phyloP scores from a whole-genome alignment of 2,797 vertebrate species.

The Carcharodon carcharias region DNA sequence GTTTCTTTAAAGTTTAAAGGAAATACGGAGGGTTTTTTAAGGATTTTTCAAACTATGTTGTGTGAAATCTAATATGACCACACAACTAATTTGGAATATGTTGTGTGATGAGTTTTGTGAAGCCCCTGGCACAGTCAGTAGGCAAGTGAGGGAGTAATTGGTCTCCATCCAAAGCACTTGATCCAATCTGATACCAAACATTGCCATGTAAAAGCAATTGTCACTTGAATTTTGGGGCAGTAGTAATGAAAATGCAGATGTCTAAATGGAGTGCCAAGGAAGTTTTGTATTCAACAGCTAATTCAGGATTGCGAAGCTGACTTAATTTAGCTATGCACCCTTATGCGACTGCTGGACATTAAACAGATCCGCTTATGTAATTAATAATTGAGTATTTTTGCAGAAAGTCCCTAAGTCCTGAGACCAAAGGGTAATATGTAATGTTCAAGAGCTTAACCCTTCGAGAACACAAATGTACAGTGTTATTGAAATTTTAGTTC shows the following conservation, averaged over 20 bases:
- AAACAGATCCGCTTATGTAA: slow-evolving; percentile 8
- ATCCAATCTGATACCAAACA: background rate
- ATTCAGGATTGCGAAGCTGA: slow-evolving; percentile 9
- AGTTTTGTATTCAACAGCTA: background rate
- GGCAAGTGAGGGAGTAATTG: background rate
- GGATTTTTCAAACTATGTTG: background rate
- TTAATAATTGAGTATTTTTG: slow-evolving; percentile 9
- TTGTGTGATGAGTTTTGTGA: background rate
- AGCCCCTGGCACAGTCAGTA: background rate
- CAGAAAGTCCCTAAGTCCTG: slow-evolving; percentile 6
- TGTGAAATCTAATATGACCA: background rate
- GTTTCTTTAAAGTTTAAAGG: background rate
- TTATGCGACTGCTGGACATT: background rate
- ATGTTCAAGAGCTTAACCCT: background rate
- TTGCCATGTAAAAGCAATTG: background rate
- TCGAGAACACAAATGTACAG: background rate
- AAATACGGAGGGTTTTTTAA: background rate
- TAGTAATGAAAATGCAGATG: slow-evolving; percentile 5
- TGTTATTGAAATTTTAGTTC: background rate
- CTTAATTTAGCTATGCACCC: background rate
- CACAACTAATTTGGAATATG: background rate
- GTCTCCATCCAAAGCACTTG: background rate
- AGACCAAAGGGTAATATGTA: background rate
- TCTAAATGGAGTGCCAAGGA: background rate
- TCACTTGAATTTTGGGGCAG: background rate